These are phyloP conservation scores for Lepidonotus clava DNA, from an alignment of 2,888 invertebrate species.

Conservation along the genomic window DNA sequence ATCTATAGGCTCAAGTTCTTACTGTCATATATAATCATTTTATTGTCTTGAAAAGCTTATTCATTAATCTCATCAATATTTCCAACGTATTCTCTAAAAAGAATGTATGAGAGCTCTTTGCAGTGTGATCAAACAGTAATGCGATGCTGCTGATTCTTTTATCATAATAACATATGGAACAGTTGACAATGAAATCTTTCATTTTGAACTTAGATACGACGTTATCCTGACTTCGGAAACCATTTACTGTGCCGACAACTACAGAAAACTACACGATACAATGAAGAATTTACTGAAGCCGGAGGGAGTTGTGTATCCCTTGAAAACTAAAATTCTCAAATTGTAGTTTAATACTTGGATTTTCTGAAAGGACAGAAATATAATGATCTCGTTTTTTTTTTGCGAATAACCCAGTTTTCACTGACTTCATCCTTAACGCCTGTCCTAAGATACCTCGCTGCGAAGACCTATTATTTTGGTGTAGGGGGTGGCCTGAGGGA, in stretches of 20 bases:
- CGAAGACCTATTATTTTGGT: conserved; percentile 96
- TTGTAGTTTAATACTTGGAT: background rate
- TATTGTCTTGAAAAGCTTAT: no score
- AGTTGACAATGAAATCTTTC: no score
- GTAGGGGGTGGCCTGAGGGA: conserved; percentile 92
- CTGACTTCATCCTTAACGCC: background rate
- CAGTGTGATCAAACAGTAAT: no score
- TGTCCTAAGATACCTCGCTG: conserved; percentile 86
- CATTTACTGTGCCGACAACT: conserved; percentile 89
- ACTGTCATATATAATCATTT: no score
- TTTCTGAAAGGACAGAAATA: background rate
- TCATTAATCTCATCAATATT: no score
- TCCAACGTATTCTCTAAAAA: no score
- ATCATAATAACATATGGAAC: no score
- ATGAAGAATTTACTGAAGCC: conserved; percentile 85
- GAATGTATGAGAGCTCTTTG: no score
- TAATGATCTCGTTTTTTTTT: background rate
- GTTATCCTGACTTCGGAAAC: conserved; percentile 95
- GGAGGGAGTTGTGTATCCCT: conserved; percentile 86
- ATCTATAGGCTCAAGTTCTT: no score
- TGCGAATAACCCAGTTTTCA: background rate
- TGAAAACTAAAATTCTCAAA: conserved; percentile 82
- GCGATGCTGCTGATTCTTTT: no score
- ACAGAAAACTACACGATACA: conserved; percentile 87
- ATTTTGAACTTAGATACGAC: conserved; percentile 86